Evolutionary conservation across 2,113 vertebrate species (phyloP).

Genomic region (Nesospiza acunhae): DNA sequence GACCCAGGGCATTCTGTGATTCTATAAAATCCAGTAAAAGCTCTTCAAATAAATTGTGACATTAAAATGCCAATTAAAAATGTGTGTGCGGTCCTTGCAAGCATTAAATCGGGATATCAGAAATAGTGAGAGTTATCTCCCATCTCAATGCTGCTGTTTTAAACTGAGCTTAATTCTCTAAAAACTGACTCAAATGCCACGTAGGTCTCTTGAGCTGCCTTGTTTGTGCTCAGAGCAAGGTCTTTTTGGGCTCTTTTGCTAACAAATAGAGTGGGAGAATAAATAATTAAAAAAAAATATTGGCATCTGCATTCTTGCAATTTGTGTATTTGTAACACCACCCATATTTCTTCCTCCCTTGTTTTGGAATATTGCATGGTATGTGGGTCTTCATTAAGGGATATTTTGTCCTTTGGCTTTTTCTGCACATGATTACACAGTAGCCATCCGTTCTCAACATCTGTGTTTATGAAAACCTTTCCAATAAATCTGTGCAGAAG

Average conservation of each 20-base stretch:
- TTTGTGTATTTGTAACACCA: not conserved
- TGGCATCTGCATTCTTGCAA: not conserved
- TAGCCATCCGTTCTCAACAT: constrained; percentile 69
- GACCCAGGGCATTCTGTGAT: not conserved
- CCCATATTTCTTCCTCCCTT: constrained; percentile 1
- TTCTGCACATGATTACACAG: constrained; percentile 60
- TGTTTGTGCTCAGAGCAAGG: not conserved
- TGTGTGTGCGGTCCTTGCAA: not conserved
- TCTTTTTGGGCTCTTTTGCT: not conserved
- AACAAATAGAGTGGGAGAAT: not conserved
- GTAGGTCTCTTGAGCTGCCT: not conserved
- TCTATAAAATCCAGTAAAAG: not conserved
- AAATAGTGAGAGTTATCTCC: not conserved
- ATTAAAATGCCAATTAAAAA: not conserved
- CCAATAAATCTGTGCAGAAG: constrained; percentile 54
- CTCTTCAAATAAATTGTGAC: not conserved
- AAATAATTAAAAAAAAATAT: not conserved
- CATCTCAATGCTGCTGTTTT: not conserved
- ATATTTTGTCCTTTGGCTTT: constrained; percentile 59
- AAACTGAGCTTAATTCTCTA: not conserved
- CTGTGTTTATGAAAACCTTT: constrained; percentile 66
- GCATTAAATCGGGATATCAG: not conserved
- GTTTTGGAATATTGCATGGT: constrained; percentile 18
- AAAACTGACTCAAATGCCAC: not conserved
- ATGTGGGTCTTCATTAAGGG: constrained; percentile 33